A percentile compares a stretch with the other conserved stretches of the same genome.
Conservation (phyloP, 2,888 invertebrate species). For the Lithophane ornitopus region DNA sequence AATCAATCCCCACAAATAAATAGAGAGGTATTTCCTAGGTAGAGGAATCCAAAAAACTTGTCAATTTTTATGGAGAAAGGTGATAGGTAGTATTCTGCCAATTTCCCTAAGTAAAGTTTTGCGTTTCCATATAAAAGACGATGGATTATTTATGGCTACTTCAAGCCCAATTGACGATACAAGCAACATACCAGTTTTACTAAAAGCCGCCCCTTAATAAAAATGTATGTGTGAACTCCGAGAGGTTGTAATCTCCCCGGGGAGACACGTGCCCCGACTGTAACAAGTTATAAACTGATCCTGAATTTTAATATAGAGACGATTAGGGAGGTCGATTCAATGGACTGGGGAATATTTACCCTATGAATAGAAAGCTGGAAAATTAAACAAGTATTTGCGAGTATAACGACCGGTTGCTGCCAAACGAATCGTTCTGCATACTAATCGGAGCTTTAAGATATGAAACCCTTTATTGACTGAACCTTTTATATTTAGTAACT, state of each 20-base stretch:
- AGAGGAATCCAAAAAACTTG: neutral
- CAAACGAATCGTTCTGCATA: conserved; percentile 2
- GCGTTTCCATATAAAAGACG: neutral
- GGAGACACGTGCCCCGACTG: conserved; percentile 32
- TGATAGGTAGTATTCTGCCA: neutral
- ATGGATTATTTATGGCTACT: conserved; percentile 9
- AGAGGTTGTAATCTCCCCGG: conserved; percentile 26
- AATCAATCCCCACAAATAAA: too few species aligned
- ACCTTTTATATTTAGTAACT: conserved; percentile 12
- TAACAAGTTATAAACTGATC: conserved; percentile 29
- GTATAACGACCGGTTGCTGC: conserved; percentile 5
- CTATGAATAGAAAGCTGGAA: conserved; percentile 21
- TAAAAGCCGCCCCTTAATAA: conserved; percentile 19
- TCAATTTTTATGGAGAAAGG: neutral
- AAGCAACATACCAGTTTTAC: conserved; percentile 17
- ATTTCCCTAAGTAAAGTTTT: neutral
- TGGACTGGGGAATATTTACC: conserved; percentile 17
- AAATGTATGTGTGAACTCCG: conserved; percentile 27
- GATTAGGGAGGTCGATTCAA: conserved; percentile 29
- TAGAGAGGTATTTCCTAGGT: neutral
- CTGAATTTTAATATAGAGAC: conserved; percentile 46
- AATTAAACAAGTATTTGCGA: conserved; percentile 32
- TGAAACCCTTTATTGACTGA: neutral
- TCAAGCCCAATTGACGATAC: conserved; percentile 9
- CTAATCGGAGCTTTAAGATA: conserved; percentile 1